Conservation (phyloP, 2,888 invertebrate genomes). For the Acrobasis suavella region DNA sequence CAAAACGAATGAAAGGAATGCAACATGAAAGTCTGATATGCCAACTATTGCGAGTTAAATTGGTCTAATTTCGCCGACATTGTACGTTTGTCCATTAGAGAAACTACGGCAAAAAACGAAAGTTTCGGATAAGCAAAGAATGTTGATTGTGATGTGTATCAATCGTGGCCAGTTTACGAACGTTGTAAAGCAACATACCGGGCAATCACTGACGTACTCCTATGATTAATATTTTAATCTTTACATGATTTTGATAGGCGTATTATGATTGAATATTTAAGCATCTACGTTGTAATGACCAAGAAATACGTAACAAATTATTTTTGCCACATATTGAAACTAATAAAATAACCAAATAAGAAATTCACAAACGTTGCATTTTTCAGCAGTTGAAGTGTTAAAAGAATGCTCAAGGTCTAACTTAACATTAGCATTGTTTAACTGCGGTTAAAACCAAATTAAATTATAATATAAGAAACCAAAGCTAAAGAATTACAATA, state of each 20-base stretch:
- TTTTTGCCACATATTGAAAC: background rate
- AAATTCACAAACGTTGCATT: too few relatives aligned
- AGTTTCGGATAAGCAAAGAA: constrained; percentile 7
- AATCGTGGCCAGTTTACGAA: background rate
- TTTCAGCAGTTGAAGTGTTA: too few relatives aligned
- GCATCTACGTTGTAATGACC: background rate
- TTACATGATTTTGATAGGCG: background rate
- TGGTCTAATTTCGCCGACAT: constrained; percentile 8
- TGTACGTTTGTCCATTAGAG: background rate
- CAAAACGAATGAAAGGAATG: background rate
- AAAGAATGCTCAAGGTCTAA: background rate
- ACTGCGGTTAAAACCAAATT: background rate
- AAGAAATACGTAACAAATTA: background rate
- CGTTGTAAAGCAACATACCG: background rate
- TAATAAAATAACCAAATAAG: too few relatives aligned
- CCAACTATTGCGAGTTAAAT: background rate
- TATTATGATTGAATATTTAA: background rate
- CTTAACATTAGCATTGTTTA: background rate
- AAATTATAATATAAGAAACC: background rate
- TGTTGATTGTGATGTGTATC: constrained; percentile 14
- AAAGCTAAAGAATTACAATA: background rate
- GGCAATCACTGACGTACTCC: background rate
- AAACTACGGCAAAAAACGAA: constrained; percentile 17
- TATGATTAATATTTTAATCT: background rate
- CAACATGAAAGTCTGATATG: background rate